Conservation (phyloP, 2,888 invertebrate species). For the Venusia cambrica region DNA sequence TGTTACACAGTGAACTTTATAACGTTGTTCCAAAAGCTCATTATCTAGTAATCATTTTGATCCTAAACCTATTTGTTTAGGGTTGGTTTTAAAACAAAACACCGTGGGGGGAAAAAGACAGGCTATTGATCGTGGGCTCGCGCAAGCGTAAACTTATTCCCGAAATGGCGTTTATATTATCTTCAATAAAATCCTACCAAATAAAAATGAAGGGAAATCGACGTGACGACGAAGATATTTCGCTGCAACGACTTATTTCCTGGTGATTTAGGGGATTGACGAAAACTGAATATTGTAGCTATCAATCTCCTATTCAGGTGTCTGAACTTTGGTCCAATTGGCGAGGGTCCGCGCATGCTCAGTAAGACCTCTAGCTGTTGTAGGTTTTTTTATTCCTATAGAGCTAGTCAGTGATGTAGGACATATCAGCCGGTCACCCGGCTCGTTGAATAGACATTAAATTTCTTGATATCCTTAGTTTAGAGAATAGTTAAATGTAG, state of each 20-base stretch:
- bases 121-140: conserved; percentile 61
- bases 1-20: conserved; percentile 40
- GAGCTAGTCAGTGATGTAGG: conserved; percentile 68
- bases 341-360: conserved; percentile 66
- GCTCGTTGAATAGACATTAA: conserved; percentile 50
- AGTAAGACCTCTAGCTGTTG: conserved; percentile 27
- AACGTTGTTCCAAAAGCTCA: conserved; percentile 12
- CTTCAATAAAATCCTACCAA: background rate
- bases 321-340: conserved; percentile 62
- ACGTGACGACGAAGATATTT: conserved; percentile 4
- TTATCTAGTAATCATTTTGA: conserved; percentile 7
- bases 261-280: conserved; percentile 6
- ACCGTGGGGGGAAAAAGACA: conserved; percentile 38
- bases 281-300: conserved; percentile 11
- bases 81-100: conserved; percentile 20
- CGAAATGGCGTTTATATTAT: background rate
- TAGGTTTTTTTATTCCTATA: conserved; percentile 51
- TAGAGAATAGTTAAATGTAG: too few species aligned
- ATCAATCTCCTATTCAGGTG: conserved; percentile 31
- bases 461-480: too few species aligned
- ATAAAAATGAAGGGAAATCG: conserved; percentile 10
- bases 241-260: conserved; percentile 5
- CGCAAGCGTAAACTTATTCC: conserved; percentile 59
- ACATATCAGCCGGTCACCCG: conserved; percentile 60
- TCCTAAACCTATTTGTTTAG: conserved; percentile 12